Conservation (phyloP, 37 sponge, comb jelly and placozoan genomes). For the Bolinopsis microptera region DNA sequence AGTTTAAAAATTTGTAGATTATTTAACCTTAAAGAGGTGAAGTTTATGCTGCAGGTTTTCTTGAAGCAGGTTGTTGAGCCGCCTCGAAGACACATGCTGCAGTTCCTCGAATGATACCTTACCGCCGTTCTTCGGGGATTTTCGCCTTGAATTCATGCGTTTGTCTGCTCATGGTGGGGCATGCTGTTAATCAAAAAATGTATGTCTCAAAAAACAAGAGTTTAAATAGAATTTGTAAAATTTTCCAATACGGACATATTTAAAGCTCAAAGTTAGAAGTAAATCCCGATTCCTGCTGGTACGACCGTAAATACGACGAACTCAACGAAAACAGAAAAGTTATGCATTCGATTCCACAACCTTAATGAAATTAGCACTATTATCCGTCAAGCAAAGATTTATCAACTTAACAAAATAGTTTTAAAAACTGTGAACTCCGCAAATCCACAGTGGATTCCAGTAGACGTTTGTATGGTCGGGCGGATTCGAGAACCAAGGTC, state of each 20-base stretch:
- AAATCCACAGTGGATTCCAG: background rate
- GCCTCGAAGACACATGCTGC: background rate
- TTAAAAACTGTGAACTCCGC: background rate
- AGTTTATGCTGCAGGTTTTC: background rate
- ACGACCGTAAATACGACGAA: too few relatives aligned
- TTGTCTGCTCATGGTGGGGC: too few relatives aligned
- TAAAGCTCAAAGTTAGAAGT: too few relatives aligned
- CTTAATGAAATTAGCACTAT: background rate
- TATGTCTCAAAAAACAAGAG: too few relatives aligned
- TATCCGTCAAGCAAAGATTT: background rate
- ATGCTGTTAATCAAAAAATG: too few relatives aligned
- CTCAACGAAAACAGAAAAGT: too few relatives aligned
- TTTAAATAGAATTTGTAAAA: too few relatives aligned
- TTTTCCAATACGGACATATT: too few relatives aligned
- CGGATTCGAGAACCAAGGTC: background rate
- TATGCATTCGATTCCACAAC: too few relatives aligned
- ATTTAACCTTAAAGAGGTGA: background rate
- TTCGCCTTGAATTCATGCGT: background rate
- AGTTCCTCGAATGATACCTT: constrained; percentile 4
- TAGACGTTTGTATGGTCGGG: background rate
- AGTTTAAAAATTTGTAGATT: too few relatives aligned
- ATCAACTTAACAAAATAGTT: background rate
- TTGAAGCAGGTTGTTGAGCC: background rate
- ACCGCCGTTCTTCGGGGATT: background rate
- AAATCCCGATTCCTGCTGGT: too few relatives aligned